Base-by-base conservation (phyloP, 1,140 invertebrate genomes). In the Manduca sexta region DNA sequence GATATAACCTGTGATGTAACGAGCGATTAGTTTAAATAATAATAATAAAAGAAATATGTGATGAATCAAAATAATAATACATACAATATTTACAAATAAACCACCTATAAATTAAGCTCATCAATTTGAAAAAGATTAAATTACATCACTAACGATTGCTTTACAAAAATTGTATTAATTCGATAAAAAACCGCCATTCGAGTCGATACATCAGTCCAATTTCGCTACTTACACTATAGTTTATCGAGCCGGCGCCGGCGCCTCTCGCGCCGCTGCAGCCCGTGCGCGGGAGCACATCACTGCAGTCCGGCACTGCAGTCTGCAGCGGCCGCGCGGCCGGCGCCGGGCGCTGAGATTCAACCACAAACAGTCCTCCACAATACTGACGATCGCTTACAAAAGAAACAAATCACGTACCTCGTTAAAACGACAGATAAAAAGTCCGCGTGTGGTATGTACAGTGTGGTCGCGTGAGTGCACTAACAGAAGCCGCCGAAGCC, bases 401-500 rank as follows among this genome's bases (percentile, higher is more conserved):
- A 30, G n/a, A 26, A 26, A n/a, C 1, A 35, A 30, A 21, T n/a
- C 10, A 40, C 45, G 13, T 48, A 41, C 37, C 45, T 40, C 37
- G 7, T 21, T 21, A 13, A 18, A 18, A 30, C 2, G 17, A 16
- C 17, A 4, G 11, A 2, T 2, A 18, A 18, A 18, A 12, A 43
- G 26, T n/a, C 6, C 45, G 16, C 4, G 33, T 14, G 35, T n/a
- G n/a, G n/a, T 18, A 16, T 39, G 8, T 14, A 33, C 34, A 38
- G 11, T 14, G 29, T 38, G 26, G 21, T 4, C 47, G 40, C 41
- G n/a, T n/a, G n/a, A n/a, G n/a, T n/a, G 34, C 54, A 68, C 82
- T 86, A 87, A 71, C 85, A 87, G 73, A 86, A 87, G 51, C 85
- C 82, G 52, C 80, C 78, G 72, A 87, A 87, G 69, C 83, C 82